Percentiles rank a stretch among this genome's conserved stretches.
These are phyloP conservation scores for Synchiropus splendidus DNA, from an alignment of 2,113 vertebrate species.

Conservation along the genomic window DNA sequence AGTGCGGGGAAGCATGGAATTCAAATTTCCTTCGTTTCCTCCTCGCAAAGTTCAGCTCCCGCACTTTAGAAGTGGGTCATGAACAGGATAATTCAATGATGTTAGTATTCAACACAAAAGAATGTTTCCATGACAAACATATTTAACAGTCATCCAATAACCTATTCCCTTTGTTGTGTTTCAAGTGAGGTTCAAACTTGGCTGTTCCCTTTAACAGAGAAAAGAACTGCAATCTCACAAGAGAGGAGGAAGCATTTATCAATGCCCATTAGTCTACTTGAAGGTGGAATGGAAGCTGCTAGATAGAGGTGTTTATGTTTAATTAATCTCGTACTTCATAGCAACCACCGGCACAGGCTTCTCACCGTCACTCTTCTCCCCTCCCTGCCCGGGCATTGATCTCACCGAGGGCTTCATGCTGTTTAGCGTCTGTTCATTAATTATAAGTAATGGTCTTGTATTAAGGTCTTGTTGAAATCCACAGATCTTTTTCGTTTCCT, in stretches of 20 bases:
- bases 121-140: slow-evolving; percentile 17
- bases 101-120: slow-evolving; percentile 28
- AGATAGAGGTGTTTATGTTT: slow-evolving; percentile 47
- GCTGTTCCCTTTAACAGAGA: slow-evolving; percentile 29
- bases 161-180: slow-evolving; percentile 48
- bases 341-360: slow-evolving; percentile 33
- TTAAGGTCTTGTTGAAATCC: slow-evolving; percentile 63
- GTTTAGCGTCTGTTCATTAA: slow-evolving; percentile 64
- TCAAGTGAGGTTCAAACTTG: slow-evolving; percentile 34
- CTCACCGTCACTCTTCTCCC: slow-evolving; percentile 38
- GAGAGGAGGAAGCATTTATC: slow-evolving; percentile 30
- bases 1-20: too few species aligned
- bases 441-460: slow-evolving; percentile 68
- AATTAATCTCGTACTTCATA: slow-evolving; percentile 50
- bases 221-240: slow-evolving; percentile 21
- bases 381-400: slow-evolving; percentile 52
- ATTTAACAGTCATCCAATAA: slow-evolving; percentile 32
- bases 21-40: too few species aligned
- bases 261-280: slow-evolving; percentile 44
- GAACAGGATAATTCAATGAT: slow-evolving; percentile 34
- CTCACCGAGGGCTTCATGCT: slow-evolving; percentile 45
- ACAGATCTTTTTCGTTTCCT: slow-evolving; percentile 56
- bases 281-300: slow-evolving; percentile 32
- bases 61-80: slow-evolving; percentile 35
- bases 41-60: slow-evolving; percentile 14